phyloP scores from a whole-genome alignment of 1,140 invertebrate genomes.

The Euwallacea fornicatus region DNA sequence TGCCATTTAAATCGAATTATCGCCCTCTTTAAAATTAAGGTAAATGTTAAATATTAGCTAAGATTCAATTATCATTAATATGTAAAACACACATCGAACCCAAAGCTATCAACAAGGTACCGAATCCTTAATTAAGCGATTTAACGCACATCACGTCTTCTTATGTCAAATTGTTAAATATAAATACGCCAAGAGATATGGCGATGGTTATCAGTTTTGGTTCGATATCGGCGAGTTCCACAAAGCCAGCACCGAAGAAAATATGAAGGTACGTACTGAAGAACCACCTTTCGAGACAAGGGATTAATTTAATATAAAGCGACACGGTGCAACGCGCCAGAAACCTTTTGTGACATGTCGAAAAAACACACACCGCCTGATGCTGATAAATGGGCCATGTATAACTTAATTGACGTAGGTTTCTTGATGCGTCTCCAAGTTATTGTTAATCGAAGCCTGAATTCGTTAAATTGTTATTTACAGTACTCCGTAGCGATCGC shows the following conservation, averaged over 20 bases:
- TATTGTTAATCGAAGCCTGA: conserved; percentile 4
- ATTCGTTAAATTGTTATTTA: conserved; percentile 19
- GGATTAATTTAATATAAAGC: conserved; percentile 25
- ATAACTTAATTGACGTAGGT: conserved; percentile 44
- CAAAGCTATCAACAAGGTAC: background rate
- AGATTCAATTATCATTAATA: no score
- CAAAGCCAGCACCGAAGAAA: conserved; percentile 24
- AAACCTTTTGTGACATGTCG: conserved; percentile 35
- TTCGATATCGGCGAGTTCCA: conserved; percentile 30
- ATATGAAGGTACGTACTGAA: conserved; percentile 46
- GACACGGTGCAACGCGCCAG: conserved; percentile 28
- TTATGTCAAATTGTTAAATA: conserved; percentile 28
- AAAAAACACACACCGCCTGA: conserved; percentile 39
- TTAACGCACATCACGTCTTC: conserved; percentile 32
- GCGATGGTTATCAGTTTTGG: conserved; percentile 41
- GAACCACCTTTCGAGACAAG: conserved; percentile 24
- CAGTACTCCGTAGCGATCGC: conserved; percentile 45
- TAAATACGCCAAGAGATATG: conserved; percentile 38
- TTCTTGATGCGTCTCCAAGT: background rate
- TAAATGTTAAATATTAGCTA: background rate
- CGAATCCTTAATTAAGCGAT: conserved; percentile 21
- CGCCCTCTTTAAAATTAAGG: conserved; percentile 8
- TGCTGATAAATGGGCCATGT: conserved; percentile 43
- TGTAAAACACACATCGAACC: background rate
- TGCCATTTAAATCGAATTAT: conserved; percentile 29